Percentiles rank a stretch among this genome's conserved stretches.
Conservation (phyloP, 2,888 invertebrate species). For the Atethmia centrago region DNA sequence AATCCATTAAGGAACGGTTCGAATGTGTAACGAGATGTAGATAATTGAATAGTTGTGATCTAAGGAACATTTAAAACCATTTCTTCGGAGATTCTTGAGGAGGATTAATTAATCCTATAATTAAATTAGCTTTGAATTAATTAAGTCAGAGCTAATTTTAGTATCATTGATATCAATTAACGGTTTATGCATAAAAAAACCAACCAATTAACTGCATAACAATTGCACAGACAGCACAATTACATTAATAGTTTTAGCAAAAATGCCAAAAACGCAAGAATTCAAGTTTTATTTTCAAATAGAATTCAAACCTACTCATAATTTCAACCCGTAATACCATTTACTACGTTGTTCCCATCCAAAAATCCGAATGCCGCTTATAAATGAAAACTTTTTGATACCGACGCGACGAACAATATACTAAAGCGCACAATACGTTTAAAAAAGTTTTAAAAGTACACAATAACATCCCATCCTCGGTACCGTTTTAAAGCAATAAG, state of each 20-base stretch:
- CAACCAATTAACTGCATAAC: neutral
- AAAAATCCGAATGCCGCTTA: constrained; percentile 50
- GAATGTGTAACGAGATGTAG: constrained; percentile 38
- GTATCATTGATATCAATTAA: neutral
- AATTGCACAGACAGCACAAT: neutral
- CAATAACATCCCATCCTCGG: constrained; percentile 57
- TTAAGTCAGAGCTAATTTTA: neutral
- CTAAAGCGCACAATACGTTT: constrained; percentile 58
- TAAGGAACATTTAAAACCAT: constrained; percentile 11
- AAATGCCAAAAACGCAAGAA: neutral
- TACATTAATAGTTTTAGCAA: neutral
- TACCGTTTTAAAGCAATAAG: constrained; percentile 70
- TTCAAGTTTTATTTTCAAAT: neutral
- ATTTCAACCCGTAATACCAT: constrained; percentile 19
- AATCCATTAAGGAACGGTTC: constrained; percentile 40
- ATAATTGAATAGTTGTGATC: constrained; percentile 30
- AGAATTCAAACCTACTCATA: constrained; percentile 6
- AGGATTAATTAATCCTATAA: neutral
- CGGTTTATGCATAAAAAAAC: neutral
- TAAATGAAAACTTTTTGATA: constrained; percentile 61
- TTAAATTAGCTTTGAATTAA: too few species aligned
- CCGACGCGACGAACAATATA: constrained; percentile 52
- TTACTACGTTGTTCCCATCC: constrained; percentile 37
- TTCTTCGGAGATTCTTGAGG: neutral
- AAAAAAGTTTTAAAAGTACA: constrained; percentile 62